Evolutionary conservation across 1,140 invertebrate species (phyloP), one percentile per base, ranked within the genome.

Genomic region (Brachystomella parvula): DNA sequence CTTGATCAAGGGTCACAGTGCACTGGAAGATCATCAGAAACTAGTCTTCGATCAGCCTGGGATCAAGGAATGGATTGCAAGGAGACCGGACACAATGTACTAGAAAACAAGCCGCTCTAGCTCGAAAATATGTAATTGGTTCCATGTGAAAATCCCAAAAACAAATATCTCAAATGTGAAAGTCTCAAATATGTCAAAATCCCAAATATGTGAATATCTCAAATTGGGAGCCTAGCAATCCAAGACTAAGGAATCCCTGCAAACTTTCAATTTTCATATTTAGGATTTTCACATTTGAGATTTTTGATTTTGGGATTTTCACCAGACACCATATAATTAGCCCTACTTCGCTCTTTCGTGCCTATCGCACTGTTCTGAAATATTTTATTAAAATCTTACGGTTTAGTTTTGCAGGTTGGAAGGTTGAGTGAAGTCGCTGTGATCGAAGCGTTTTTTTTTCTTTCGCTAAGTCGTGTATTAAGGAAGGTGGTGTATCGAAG

Each of bases 31-130:
- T 3, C 39, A 28, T 28, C 2, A 39, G 9, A 2, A 58, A 15
- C 9, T 6, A 21, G 44, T 68, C 29, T 9, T 24, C 2, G 29
- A 31, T 19, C 53, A 33, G 6, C 49, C 49, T 39, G 66, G 66
- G 30, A 68, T 68, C 17, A 64, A 64, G 28, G 66, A 68, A 60
- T 68, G 66, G 66, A 68, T 64, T 9, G 61, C 30, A 3, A 68
- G 32, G 26, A 24, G 66, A 28, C 66, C 66, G 17, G 1, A 64
- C 3, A 64, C 66, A 12, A 15, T n/a, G n/a, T n/a, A n/a, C n/a
- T n/a, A n/a, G n/a, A n/a, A n/a, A n/a, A n/a, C n/a, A n/a, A n/a
- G n/a, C n/a, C n/a, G n/a, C n/a, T n/a, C n/a, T n/a, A 44, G 26
- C 62, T 61, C 30, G 61, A 49, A 62, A 62, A 44, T 44, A 53